These are phyloP conservation scores for Neotoxoptera formosana DNA, from an alignment of 1,140 invertebrate genomes.

Conservation along the genomic window DNA sequence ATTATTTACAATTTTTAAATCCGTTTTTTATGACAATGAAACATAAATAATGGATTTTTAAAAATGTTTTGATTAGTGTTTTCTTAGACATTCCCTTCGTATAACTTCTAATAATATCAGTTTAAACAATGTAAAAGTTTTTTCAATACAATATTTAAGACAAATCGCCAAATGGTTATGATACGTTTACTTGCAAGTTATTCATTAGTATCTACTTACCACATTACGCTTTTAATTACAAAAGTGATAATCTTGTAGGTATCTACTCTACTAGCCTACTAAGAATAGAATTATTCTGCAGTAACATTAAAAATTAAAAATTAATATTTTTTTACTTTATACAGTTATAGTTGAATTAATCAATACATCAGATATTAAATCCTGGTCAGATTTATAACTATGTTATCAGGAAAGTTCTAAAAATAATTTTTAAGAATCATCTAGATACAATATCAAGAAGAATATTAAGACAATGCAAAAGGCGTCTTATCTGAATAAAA, in stretches of 20 bases:
- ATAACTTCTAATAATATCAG: neutral
- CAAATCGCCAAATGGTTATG: neutral
- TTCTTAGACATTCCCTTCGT: neutral
- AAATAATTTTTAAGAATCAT: neutral
- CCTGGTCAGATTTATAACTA: neutral
- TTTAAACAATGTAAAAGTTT: neutral
- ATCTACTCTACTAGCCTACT: neutral
- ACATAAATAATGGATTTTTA: conserved; percentile 2
- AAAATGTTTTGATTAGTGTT: neutral
- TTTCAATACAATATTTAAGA: neutral
- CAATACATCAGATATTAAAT: neutral
- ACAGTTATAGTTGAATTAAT: neutral
- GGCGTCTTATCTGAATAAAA: neutral
- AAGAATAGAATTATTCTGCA: neutral
- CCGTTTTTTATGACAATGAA: conserved; percentile 10
- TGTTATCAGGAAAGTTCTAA: neutral
- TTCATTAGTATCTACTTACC: neutral
- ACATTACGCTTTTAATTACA: neutral
- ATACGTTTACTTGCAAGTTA: neutral
- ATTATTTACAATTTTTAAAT: neutral
- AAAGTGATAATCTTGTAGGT: neutral
- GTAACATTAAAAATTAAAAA: neutral
- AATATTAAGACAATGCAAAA: neutral
- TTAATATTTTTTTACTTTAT: neutral
- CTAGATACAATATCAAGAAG: neutral